Conservation (phyloP, 2,797 vertebrate species). For the Pangasius macronema region DNA sequence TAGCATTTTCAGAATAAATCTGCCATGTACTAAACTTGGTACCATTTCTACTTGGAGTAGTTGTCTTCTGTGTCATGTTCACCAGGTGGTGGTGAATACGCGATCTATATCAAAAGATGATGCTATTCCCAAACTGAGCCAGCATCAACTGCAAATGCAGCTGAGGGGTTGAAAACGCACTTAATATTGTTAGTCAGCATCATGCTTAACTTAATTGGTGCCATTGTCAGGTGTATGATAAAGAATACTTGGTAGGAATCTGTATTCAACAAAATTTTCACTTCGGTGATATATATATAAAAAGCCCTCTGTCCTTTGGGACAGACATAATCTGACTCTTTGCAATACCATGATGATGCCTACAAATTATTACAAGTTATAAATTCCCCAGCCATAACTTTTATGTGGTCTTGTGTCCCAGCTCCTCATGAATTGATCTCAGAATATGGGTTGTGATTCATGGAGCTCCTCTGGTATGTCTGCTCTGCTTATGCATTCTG, state of each 20-base stretch:
- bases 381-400: not conserved
- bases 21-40: not conserved
- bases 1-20: not conserved
- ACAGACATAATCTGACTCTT: not conserved
- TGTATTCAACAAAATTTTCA: not conserved
- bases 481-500: not conserved
- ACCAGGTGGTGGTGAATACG: not conserved
- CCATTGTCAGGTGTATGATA: not conserved
- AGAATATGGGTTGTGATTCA: not conserved
- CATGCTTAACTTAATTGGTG: not conserved
- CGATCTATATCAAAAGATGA: not conserved
- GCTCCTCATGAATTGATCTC: not conserved
- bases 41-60: not conserved
- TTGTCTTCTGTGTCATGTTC: not conserved
- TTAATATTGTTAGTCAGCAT: not conserved
- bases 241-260: not conserved
- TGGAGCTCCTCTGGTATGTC: not conserved
- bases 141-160: not conserved
- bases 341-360: not conserved
- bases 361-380: not conserved
- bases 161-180: not conserved
- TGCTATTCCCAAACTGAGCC: not conserved
- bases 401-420: not conserved
- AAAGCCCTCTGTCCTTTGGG: too few species aligned
- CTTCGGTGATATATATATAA: not conserved